A percentile compares a stretch with the other conserved stretches of the same genome.
Evolutionary conservation across 2,888 invertebrate genomes (phyloP).

Genomic region (Molorchus minor): DNA sequence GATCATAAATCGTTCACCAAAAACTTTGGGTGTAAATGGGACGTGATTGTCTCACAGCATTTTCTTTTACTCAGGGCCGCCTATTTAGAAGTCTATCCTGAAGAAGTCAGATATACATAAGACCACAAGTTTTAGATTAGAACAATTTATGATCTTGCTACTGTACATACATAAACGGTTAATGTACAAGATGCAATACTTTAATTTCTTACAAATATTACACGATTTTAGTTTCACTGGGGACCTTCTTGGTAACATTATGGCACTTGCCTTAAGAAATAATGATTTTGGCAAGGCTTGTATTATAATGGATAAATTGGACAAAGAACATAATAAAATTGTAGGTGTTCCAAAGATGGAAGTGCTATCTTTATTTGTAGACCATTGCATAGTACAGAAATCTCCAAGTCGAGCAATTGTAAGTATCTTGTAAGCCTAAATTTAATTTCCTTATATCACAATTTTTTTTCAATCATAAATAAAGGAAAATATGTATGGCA

Average conservation of each 20-base stretch:
- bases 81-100: no score
- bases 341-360: slow-evolving; percentile 67
- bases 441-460: background rate
- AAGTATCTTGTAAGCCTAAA: slow-evolving; percentile 51
- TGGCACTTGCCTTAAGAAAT: slow-evolving; percentile 63
- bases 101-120: no score
- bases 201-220: background rate
- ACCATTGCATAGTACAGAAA: slow-evolving; percentile 66
- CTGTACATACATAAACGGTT: no score
- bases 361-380: slow-evolving; percentile 65
- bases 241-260: slow-evolving; percentile 69
- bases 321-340: slow-evolving; percentile 64
- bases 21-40: no score
- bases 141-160: no score
- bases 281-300: slow-evolving; percentile 66
- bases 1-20: no score
- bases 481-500: background rate
- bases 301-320: slow-evolving; percentile 66
- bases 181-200: no score
- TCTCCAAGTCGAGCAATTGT: slow-evolving; percentile 66
- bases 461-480: slow-evolving; percentile 1
- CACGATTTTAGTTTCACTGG: slow-evolving; percentile 66
- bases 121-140: no score
- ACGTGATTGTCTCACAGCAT: no score
- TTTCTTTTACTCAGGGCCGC: no score